Evolutionary conservation across 2,888 invertebrate genomes (phyloP).

Genomic region (Drosophila testacea): DNA sequence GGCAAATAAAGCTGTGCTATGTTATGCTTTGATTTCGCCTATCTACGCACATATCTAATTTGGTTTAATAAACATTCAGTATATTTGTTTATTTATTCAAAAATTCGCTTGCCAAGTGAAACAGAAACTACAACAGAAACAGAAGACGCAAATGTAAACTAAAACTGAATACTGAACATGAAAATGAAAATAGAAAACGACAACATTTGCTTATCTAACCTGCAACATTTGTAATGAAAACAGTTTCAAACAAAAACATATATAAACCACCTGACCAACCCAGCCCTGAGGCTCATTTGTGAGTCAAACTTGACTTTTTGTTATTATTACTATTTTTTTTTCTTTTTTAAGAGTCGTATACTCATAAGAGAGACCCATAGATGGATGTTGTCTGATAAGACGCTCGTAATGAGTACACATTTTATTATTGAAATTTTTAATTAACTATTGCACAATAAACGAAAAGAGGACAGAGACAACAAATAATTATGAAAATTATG

Average conservation of each 20-base stretch:
- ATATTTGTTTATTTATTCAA: conserved; percentile 63
- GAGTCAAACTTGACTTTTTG: conserved; percentile 58
- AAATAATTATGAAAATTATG: conserved; percentile 70
- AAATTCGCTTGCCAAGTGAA: conserved; percentile 43
- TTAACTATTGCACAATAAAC: conserved; percentile 72
- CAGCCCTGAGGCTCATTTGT: conserved; percentile 60
- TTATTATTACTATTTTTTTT: conserved; percentile 5
- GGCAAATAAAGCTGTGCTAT: conserved; percentile 45
- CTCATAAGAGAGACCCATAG: conserved; percentile 33
- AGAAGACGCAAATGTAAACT: conserved; percentile 6
- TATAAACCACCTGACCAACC: conserved; percentile 54
- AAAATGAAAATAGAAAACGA: conserved; percentile 44
- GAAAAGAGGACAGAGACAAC: conserved; percentile 15
- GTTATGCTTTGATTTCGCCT: conserved; percentile 43
- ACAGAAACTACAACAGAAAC: conserved; percentile 23
- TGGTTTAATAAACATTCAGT: conserved; percentile 56
- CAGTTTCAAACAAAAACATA: conserved; percentile 30
- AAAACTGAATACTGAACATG: conserved; percentile 18
- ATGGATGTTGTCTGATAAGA: conserved; percentile 60
- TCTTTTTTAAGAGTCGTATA: conserved; percentile 5
- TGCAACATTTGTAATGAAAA: conserved; percentile 49
- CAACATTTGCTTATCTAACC: conserved; percentile 60
- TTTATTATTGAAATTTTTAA: conserved; percentile 74
- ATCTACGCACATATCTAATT: conserved; percentile 75
- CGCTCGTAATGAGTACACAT: conserved; percentile 69